Percentiles rank a stretch among this genome's conserved stretches.
Conservation (phyloP, 1,140 invertebrate genomes). For the Mylabris phalerata region DNA sequence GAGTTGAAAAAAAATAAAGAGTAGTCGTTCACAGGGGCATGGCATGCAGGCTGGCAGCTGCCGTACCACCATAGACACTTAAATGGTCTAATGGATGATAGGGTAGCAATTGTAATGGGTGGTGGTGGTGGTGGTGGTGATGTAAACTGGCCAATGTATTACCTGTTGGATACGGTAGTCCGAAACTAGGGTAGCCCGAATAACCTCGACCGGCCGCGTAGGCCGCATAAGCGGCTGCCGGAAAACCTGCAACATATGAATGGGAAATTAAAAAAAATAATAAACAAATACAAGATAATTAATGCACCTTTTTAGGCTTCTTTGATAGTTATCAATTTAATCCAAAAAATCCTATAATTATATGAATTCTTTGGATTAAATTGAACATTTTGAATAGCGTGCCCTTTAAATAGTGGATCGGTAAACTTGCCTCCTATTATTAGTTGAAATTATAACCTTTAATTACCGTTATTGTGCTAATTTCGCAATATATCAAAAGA, state of each 20-base stretch:
- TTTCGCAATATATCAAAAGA: too few relatives aligned
- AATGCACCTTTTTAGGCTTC: too few relatives aligned
- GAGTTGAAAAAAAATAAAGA: not conserved
- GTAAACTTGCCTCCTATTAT: too few relatives aligned
- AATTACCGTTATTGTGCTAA: too few relatives aligned
- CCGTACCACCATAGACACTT: slow-evolving; percentile 50
- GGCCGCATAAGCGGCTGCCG: slow-evolving; percentile 84
- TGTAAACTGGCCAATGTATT: slow-evolving; percentile 68
- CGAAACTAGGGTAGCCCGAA: slow-evolving; percentile 93
- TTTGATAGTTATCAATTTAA: too few relatives aligned
- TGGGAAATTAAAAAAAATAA: too few relatives aligned
- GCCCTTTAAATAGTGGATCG: too few relatives aligned
- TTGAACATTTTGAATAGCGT: too few relatives aligned
- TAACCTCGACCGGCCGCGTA: slow-evolving; percentile 90
- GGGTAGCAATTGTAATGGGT: slow-evolving; percentile 48
- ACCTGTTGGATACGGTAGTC: slow-evolving; percentile 94
- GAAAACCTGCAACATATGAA: slow-evolving; percentile 71
- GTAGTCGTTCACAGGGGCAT: slow-evolving; percentile 69
- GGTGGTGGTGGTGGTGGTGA: slow-evolving; percentile 52
- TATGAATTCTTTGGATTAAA: too few relatives aligned
- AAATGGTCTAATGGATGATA: slow-evolving; percentile 54
- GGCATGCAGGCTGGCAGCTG: slow-evolving; percentile 56
- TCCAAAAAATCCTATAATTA: too few relatives aligned
- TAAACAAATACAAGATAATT: too few relatives aligned
- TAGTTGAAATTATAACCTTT: too few relatives aligned